Base-by-base conservation (phyloP, 2,888 invertebrate genomes). In the Plagiodera versicolora region DNA sequence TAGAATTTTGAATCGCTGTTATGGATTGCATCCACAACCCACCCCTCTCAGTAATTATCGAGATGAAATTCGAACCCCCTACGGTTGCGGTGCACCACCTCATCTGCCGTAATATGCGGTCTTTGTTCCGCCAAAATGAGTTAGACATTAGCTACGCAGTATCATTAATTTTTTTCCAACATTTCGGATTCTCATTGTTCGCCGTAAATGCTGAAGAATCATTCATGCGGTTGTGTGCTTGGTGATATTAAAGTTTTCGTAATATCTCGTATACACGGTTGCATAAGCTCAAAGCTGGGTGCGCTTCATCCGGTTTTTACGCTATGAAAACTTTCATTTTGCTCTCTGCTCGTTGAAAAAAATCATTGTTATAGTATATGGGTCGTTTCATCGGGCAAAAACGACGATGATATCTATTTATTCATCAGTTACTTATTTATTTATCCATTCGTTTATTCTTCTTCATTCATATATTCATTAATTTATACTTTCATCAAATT, bases 161-260 rank as follows among this genome's bases (percentile, higher is more conserved):
- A 60, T 60, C 58, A 61, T 60, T 51, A 57, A 66, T 63, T 63
- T 63, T 66, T 63, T 54, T 50, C 50, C 58, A 64, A 61, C 66
- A 57, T 60, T 64, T 61, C 61, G 57, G 60, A 61, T 57, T 60
- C n/a, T n/a, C 60, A 61, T 61, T 61, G 66, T 64, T 61, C 60
- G 61, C 61, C 53, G 58, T 64, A 61, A 66, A 64, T 52, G 48
- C 58, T 60, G 60, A 62, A 60, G 57, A 63, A 39, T 64, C 60
- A 66, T 56, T 54, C 57, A 63, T 60, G 60, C 63, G 61, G 39
- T 51, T 50, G 11, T 45, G 24, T 24, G 24, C n/a, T n/a, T 24
- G 61, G 48, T 55, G 56, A 60, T 64, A 64, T 64, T 66, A 66
- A 61, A 66, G 53, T 56, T 51, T 50, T 54, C 47, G 55, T 32